phyloP scores from a whole-genome alignment of 2,113 vertebrate species.

The Orycteropus afer region DNA sequence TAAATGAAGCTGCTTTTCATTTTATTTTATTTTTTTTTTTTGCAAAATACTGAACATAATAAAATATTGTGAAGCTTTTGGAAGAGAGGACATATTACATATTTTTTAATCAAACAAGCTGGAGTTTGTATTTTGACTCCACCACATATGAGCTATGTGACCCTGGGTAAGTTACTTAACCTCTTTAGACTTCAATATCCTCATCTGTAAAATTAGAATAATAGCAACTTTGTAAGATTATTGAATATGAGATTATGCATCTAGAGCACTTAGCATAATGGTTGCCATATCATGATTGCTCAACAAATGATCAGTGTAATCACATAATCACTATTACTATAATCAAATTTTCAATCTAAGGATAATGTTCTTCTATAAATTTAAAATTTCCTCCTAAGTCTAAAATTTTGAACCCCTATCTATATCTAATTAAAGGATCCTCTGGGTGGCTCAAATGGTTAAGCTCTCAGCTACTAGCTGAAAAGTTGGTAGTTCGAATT shows the following conservation, averaged over 20 bases:
- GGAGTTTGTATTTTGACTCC: neutral
- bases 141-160: neutral
- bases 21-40: too few species aligned
- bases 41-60: conserved; percentile 26
- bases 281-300: neutral
- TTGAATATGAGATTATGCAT: neutral
- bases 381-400: conserved; percentile 34
- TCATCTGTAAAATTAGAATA: conserved; percentile 18
- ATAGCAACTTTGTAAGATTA: conserved; percentile 5
- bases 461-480: neutral
- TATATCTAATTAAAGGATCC: neutral
- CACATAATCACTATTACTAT: neutral
- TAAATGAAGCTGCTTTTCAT: neutral
- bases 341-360: conserved; percentile 32
- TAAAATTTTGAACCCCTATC: conserved; percentile 15
- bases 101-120: neutral
- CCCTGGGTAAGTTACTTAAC: conserved; percentile 3
- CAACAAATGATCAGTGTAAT: neutral
- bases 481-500: neutral
- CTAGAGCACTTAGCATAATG: neutral
- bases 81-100: neutral
- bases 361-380: neutral
- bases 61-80: neutral
- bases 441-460: neutral
- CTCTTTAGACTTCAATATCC: neutral